Evolutionary conservation across 2,888 invertebrate genomes (phyloP).

Genomic region (Piscicola geometra): DNA sequence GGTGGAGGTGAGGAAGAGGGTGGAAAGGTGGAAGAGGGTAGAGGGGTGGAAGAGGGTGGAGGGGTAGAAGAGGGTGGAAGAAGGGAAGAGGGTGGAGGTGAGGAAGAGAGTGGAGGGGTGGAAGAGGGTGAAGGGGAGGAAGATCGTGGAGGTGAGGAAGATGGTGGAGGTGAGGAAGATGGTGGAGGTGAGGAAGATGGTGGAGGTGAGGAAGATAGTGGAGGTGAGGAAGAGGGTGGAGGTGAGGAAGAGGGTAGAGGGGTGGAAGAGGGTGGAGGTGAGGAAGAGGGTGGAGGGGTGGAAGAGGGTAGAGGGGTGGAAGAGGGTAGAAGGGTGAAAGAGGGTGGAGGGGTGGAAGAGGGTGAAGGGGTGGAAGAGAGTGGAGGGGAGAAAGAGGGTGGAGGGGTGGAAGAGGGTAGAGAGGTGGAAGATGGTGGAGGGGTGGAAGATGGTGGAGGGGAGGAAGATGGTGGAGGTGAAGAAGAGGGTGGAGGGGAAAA

Average conservation of each 20-base stretch:
- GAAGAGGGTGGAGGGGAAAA: neutral
- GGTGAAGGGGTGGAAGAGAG: neutral
- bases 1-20: no score
- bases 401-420: neutral
- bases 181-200: no score
- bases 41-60: no score
- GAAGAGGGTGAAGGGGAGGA: no score
- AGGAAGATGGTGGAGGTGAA: neutral
- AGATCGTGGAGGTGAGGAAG: no score
- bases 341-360: neutral
- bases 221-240: neutral
- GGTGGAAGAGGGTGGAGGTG: neutral
- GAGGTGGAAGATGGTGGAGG: no score
- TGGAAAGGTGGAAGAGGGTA: no score
- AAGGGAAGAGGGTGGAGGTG: no score
- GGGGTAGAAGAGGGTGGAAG: no score
- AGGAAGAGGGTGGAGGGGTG: neutral
- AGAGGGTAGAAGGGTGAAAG: neutral
- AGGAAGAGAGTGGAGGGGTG: no score
- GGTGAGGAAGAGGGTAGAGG: neutral
- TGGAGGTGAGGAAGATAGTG: neutral
- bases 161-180: no score
- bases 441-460: neutral
- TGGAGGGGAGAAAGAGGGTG: neutral
- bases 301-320: neutral